phyloP scores from a whole-genome alignment of 2,797 vertebrate species.

The Onychomys leucogaster region DNA sequence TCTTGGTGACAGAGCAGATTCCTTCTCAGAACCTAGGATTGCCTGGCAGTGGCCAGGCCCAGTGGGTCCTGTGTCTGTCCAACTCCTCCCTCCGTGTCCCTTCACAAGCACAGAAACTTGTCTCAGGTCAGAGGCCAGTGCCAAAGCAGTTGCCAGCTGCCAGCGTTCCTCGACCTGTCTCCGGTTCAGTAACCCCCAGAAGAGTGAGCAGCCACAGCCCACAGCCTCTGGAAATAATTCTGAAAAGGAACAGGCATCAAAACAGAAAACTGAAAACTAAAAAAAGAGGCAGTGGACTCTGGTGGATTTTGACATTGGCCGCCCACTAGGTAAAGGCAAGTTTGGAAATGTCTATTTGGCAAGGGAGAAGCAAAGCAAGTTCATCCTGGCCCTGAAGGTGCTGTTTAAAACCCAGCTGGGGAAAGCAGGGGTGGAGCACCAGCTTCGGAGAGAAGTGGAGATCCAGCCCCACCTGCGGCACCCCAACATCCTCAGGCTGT shows the following conservation, averaged over 20 bases:
- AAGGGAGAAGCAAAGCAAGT: slow-evolving; percentile 95
- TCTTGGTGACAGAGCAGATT: slow-evolving; percentile 86
- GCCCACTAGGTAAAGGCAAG: slow-evolving; percentile 97
- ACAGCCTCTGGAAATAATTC: slow-evolving; percentile 77
- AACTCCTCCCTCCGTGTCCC: slow-evolving; percentile 90
- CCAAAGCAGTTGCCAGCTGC: slow-evolving; percentile 76
- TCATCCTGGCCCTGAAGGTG: slow-evolving; percentile 97
- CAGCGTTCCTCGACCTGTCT: not conserved
- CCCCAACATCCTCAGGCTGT: slow-evolving; percentile 97
- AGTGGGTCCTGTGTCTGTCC: slow-evolving; percentile 87
- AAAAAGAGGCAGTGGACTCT: slow-evolving; percentile 93
- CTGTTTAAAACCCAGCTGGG: slow-evolving; percentile 98
- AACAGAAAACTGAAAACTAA: slow-evolving; percentile 83
- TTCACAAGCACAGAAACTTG: slow-evolving; percentile 82
- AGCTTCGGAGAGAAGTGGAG: slow-evolving; percentile 97
- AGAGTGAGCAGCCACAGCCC: slow-evolving; percentile 72
- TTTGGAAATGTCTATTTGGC: slow-evolving; percentile 99
- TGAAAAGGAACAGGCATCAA: slow-evolving; percentile 78
- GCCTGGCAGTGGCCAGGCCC: slow-evolving; percentile 82
- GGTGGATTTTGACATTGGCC: slow-evolving; percentile 98
- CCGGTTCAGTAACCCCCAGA: slow-evolving; percentile 69
- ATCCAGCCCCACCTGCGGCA: slow-evolving; percentile 99
- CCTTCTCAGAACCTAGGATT: slow-evolving; percentile 80
- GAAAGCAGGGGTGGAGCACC: slow-evolving; percentile 97
- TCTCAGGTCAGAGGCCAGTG: slow-evolving; percentile 73